Percentiles rank a stretch among this genome's conserved stretches.
These are phyloP conservation scores for Origma solitaria DNA, from an alignment of 2,113 vertebrate genomes.

Conservation along the genomic window DNA sequence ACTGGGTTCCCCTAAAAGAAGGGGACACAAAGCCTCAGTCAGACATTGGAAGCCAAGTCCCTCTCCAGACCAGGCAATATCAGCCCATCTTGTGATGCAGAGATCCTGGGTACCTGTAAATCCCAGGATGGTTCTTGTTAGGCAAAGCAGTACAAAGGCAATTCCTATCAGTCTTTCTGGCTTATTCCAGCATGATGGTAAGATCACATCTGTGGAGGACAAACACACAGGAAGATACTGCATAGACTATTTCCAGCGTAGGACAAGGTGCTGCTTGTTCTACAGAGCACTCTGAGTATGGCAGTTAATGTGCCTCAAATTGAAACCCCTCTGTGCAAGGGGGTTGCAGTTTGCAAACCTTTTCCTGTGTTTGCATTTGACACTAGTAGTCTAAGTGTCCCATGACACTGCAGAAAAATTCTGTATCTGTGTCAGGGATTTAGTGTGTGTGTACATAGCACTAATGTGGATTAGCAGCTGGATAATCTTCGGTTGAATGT, in stretches of 20 bases:
- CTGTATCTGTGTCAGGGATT: background rate
- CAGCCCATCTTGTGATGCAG: background rate
- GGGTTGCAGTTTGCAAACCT: background rate
- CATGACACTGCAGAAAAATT: background rate
- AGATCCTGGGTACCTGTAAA: background rate
- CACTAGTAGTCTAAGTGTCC: background rate
- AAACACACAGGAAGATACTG: background rate
- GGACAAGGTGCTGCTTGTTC: background rate
- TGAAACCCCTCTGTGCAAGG: rapidly evolving
- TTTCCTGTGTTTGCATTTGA: background rate
- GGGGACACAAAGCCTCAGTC: background rate
- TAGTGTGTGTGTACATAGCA: background rate
- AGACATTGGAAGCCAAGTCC: background rate
- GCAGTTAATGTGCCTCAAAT: background rate
- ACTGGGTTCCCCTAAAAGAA: background rate
- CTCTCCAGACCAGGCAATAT: background rate
- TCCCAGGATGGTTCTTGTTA: background rate
- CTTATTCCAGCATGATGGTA: background rate
- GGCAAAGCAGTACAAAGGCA: background rate
- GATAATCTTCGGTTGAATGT: conserved; percentile 40
- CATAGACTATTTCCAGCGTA: background rate
- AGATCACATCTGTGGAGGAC: background rate
- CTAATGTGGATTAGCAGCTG: conserved; percentile 6
- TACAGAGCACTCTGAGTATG: background rate
- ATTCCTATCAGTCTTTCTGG: background rate